Evolutionary conservation across 37 sponge, comb jelly and placozoan species (phyloP), one percentile per base, ranked within the genome.

Genomic region (Haliclona indistincta): DNA sequence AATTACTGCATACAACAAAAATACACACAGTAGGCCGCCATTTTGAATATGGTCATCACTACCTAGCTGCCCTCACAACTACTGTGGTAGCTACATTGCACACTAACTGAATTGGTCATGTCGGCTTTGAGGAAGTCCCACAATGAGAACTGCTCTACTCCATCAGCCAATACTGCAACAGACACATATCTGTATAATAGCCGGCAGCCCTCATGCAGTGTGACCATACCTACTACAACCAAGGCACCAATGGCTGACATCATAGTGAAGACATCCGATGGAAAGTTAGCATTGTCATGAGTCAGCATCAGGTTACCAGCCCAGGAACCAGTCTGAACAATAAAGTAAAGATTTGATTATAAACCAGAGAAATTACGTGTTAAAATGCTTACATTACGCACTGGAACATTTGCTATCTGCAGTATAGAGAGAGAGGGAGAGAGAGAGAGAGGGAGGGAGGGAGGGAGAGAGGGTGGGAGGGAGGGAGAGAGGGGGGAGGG

Each of bases 261-360:
- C 28, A 85, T 62, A 29, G 76, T 79, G 60, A 84, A 85, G 28
- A 90, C 86, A 70, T 90, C 91, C 44, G 91, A 90, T 6, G 91
- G 91, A 52, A 90, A 90, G 73, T 85, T 35, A 25, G 71, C 69
- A 33, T 90, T 68, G 62, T 85, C 29, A 51, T 90, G 82, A 35
- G 86, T 76, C 28, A 85, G 53, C 82, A 85, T 85, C 33, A 85
- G 56, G 60, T 85, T 85, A 32, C 86, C 86, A 26, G 91, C 86
- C 86, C 86, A 90, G 2, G 86, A 51, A 0, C 80, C 90, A 11
- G 79, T 71, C 85, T 84, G 62, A 7, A 23, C 29, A 33, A 1
- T 35, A 32, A 43, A n/a, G 15, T 8, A 40, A 11, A 37, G 70
- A 68, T n/a, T n/a, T n/a, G n/a, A n/a, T n/a, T n/a, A n/a, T n/a